Percentiles rank a stretch among this genome's conserved stretches.
Evolutionary conservation across 2,888 invertebrate species (phyloP).

Genomic region (Ganaspis brasiliensis): DNA sequence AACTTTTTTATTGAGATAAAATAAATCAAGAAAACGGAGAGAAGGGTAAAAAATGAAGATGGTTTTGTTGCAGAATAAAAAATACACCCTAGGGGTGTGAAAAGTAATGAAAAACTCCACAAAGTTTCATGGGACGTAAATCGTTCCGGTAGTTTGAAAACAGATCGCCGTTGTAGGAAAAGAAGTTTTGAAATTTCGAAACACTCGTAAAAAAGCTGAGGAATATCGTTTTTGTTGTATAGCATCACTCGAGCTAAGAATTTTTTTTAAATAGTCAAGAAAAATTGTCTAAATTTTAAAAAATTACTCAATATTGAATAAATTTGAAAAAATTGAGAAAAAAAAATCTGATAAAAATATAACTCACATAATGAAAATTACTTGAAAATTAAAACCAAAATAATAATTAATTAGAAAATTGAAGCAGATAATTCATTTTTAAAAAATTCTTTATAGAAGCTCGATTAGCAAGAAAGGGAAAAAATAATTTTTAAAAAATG

Average conservation of each 20-base stretch:
- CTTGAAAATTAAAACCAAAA: no score
- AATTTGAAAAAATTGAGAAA: no score
- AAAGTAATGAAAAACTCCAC: slow-evolving; percentile 36
- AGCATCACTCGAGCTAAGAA: not conserved
- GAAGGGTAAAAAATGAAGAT: not conserved
- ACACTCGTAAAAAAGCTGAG: slow-evolving; percentile 9
- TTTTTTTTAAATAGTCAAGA: no score
- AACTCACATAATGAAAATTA: no score
- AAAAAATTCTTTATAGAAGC: no score
- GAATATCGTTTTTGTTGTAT: not conserved
- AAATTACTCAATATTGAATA: no score
- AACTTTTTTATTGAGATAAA: not conserved
- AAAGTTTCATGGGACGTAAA: slow-evolving; percentile 28
- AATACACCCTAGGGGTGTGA: not conserved
- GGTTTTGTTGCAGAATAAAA: not conserved
- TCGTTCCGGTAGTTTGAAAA: slow-evolving; percentile 13
- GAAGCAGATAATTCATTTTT: no score
- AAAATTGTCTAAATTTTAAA: no score
- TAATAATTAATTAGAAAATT: no score
- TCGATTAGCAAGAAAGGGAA: no score
- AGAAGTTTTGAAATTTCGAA: not conserved
- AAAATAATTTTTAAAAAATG: no score
- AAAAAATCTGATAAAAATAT: no score
- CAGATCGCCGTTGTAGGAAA: not conserved
- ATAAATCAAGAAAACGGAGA: not conserved